Evolutionary conservation across 2,113 vertebrate species (phyloP).

Genomic region (Bubalus kerabau): DNA sequence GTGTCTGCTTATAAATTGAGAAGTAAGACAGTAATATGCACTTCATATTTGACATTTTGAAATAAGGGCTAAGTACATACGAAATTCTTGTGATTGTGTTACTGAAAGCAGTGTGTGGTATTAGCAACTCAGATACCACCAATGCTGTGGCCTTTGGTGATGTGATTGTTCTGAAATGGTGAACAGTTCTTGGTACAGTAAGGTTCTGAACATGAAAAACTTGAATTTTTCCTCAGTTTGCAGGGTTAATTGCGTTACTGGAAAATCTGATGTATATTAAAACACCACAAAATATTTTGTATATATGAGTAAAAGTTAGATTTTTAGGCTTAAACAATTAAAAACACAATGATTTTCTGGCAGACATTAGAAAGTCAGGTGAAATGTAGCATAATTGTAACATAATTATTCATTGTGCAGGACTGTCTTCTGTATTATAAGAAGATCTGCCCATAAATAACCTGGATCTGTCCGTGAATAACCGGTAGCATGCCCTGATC

Average conservation of each 20-base stretch:
- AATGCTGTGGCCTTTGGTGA: neutral
- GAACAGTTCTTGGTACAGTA: neutral
- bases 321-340: neutral
- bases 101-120: neutral
- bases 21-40: neutral
- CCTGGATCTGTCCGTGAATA: neutral
- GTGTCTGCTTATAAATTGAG: neutral
- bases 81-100: neutral
- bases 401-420: neutral
- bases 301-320: constrained; percentile 15
- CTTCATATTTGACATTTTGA: neutral
- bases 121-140: neutral
- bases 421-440: neutral
- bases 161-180: neutral
- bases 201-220: neutral
- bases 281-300: neutral
- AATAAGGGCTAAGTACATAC: neutral
- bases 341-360: constrained; percentile 8
- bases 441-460: neutral
- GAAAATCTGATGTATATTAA: neutral
- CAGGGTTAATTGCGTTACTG: neutral
- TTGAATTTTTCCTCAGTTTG: neutral
- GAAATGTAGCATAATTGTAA: neutral
- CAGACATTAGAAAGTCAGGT: neutral
- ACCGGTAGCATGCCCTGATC: neutral